Percentiles rank a stretch among this genome's conserved stretches.
phyloP scores from a whole-genome alignment of 2,797 vertebrate species.

The Pteropus rufus region DNA sequence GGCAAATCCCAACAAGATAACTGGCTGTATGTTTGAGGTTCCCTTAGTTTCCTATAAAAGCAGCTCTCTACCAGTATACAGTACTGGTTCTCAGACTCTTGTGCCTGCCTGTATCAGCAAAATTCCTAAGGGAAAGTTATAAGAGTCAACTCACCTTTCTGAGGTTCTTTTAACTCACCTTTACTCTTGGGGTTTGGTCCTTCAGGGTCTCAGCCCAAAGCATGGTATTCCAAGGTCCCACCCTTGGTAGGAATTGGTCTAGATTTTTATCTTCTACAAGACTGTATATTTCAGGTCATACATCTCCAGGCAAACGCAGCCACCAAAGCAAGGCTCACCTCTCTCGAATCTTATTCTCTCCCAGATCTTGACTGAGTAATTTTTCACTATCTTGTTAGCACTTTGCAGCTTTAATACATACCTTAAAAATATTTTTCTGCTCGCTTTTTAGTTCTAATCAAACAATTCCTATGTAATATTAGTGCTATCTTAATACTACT shows the following conservation, averaged over 20 bases:
- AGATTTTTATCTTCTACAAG: neutral
- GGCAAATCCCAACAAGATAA: slow-evolving; percentile 31
- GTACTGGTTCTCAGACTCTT: neutral
- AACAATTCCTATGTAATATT: neutral
- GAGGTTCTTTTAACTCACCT: neutral
- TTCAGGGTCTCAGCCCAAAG: neutral
- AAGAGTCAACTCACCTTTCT: neutral
- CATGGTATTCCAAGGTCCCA: neutral
- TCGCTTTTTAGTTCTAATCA: neutral
- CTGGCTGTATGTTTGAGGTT: neutral
- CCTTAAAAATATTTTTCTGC: neutral
- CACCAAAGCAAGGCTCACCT: neutral
- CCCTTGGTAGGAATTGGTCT: neutral
- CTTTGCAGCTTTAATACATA: neutral
- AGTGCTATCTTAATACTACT: neutral
- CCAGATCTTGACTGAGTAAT: neutral
- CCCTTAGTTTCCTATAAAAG: neutral
- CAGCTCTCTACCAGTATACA: neutral
- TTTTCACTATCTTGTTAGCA: neutral
- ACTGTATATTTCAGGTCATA: neutral
- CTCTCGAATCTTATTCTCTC: neutral
- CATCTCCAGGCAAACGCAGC: neutral
- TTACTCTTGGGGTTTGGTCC: neutral
- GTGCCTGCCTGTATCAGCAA: neutral
- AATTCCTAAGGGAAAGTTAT: neutral